These are phyloP conservation scores for Leucophenga maculata DNA, from an alignment of 2,888 invertebrate species.

Conservation along the genomic window DNA sequence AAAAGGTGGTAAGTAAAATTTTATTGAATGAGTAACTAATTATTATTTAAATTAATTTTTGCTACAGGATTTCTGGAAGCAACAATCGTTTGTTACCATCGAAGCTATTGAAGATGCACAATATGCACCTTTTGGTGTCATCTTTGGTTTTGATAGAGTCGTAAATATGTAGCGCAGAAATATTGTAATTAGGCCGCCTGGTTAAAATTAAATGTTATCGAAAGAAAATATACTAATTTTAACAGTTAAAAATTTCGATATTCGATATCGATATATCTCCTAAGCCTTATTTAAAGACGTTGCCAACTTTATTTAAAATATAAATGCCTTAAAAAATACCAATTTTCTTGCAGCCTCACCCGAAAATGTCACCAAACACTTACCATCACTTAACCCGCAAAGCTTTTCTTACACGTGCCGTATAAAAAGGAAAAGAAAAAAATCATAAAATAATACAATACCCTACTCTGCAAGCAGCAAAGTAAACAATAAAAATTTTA, in stretches of 20 bases:
- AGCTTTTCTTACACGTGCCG: neutral
- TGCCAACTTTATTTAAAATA: no score
- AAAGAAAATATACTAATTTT: no score
- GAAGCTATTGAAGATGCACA: neutral
- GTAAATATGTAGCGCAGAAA: neutral
- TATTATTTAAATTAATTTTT: neutral
- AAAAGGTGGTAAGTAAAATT: neutral
- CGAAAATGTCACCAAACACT: no score
- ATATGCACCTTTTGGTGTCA: neutral
- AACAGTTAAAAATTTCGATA: no score
- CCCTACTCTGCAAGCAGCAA: slow-evolving; percentile 3
- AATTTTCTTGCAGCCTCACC: neutral
- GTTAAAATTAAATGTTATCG: no score
- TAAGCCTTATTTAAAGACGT: no score
- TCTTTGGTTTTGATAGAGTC: neutral
- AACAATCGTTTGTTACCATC: neutral
- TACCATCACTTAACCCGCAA: no score
- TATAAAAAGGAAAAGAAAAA: no score
- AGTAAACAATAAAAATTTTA: neutral
- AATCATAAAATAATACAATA: neutral
- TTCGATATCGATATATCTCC: no score
- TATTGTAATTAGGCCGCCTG: no score
- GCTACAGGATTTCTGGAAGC: neutral
- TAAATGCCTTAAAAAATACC: no score
- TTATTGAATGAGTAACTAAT: neutral